Percentiles rank a stretch among this genome's conserved stretches.
Evolutionary conservation across 2,113 vertebrate species (phyloP).

Genomic region (Aegotheles bennettii): DNA sequence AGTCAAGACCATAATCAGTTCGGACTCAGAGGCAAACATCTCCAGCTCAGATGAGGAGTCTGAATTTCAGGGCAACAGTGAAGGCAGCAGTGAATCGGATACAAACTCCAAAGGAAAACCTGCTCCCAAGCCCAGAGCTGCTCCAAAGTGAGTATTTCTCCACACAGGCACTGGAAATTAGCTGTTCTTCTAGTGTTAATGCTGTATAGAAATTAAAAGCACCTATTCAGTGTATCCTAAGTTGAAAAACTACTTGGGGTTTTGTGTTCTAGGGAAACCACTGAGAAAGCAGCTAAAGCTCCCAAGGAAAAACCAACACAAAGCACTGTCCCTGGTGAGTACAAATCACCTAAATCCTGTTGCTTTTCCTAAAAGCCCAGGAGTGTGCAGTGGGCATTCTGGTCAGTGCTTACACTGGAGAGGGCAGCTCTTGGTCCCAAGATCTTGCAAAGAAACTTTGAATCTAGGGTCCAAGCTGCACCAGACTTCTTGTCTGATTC

Average conservation of each 20-base stretch:
- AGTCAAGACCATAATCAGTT: slow-evolving; percentile 48
- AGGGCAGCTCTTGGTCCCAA: accelerated
- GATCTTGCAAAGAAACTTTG: not conserved
- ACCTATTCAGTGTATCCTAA: not conserved
- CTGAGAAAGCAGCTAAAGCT: slow-evolving; percentile 14
- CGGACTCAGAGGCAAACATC: slow-evolving; percentile 38
- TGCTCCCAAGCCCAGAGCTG: slow-evolving; percentile 35
- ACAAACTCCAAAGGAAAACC: not conserved
- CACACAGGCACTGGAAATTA: not conserved
- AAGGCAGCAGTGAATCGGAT: slow-evolving; percentile 16
- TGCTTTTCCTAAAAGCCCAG: not conserved
- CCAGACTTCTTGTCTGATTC: not conserved
- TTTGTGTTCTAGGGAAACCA: slow-evolving; percentile 57
- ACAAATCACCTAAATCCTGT: not conserved
- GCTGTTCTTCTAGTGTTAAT: not conserved
- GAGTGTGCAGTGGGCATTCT: accelerated
- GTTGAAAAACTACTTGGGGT: not conserved
- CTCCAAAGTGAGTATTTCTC: slow-evolving; percentile 64
- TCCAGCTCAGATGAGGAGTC: slow-evolving; percentile 41
- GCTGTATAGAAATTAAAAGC: not conserved
- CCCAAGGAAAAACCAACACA: slow-evolving; percentile 9
- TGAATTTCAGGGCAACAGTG: not conserved
- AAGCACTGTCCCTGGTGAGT: slow-evolving; percentile 51
- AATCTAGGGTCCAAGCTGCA: not conserved
- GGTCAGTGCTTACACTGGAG: no score